These are phyloP conservation scores for Incurvaria masculella DNA, from an alignment of 2,888 invertebrate species.

Conservation along the genomic window DNA sequence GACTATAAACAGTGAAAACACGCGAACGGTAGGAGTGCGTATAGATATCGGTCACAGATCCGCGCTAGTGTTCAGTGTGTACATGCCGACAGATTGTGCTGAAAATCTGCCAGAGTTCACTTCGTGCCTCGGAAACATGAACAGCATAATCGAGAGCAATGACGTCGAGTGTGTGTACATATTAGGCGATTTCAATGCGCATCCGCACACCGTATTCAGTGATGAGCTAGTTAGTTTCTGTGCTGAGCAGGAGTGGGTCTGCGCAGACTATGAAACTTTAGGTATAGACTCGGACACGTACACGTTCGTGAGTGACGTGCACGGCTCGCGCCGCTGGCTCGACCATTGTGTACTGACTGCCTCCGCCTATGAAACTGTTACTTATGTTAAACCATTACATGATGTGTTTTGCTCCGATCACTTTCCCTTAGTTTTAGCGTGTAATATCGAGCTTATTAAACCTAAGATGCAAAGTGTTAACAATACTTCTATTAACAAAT, in stretches of 20 bases:
- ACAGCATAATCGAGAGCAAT: not conserved
- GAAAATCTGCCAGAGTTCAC: not conserved
- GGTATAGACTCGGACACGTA: not conserved
- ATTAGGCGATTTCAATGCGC: conserved; percentile 2
- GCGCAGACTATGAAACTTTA: not conserved
- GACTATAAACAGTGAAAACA: not conserved
- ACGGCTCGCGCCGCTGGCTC: no score
- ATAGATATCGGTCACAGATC: not conserved
- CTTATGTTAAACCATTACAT: not conserved
- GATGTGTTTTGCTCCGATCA: not conserved
- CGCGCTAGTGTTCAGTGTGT: not conserved
- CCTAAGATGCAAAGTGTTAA: no score
- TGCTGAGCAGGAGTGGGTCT: not conserved
- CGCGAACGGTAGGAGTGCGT: not conserved
- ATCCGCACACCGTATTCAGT: not conserved
- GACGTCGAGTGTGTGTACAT: not conserved
- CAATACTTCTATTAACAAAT: not conserved
- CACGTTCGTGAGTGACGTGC: not conserved
- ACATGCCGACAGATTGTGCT: no score
- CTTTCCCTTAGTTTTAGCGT: not conserved
- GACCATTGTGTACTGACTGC: not conserved
- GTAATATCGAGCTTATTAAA: not conserved
- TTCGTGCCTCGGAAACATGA: not conserved
- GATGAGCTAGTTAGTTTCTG: not conserved
- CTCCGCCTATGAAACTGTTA: not conserved